These are phyloP conservation scores for Anthonomus grandis DNA, from an alignment of 1,140 invertebrate genomes.

Conservation along the genomic window DNA sequence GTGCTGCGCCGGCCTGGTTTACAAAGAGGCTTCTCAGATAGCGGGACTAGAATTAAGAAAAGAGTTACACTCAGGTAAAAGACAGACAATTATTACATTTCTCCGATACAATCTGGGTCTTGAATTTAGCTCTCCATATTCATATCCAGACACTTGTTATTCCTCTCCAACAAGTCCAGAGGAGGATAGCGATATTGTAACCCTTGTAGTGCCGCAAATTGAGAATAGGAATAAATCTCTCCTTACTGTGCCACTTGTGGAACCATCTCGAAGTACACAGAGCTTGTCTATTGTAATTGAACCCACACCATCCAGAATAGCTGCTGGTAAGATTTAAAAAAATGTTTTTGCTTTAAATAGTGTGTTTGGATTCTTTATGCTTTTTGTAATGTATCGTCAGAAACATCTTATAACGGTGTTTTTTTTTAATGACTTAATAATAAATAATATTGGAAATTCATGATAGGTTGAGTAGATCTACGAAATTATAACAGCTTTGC, in stretches of 20 bases:
- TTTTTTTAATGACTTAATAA: background rate
- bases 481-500: background rate
- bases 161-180: background rate
- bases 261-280: conserved; percentile 1
- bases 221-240: background rate
- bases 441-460: background rate
- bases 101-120: background rate
- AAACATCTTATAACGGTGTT: background rate
- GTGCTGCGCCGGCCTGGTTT: conserved; percentile 56
- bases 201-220: conserved; percentile 14
- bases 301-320: conserved; percentile 8
- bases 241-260: background rate
- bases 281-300: background rate
- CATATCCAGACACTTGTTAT: conserved; percentile 3
- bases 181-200: conserved; percentile 1
- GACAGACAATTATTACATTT: background rate
- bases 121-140: conserved; percentile 6
- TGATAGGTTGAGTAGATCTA: background rate
- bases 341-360: background rate
- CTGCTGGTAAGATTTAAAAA: conserved; percentile 3
- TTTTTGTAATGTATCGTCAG: background rate
- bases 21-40: conserved; percentile 73
- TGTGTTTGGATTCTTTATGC: background rate
- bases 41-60: conserved; percentile 78
- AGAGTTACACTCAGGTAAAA: conserved; percentile 72